A percentile compares a stretch with the other conserved stretches of the same genome.
These are phyloP conservation scores for Nyctibius bracteatus DNA, from an alignment of 2,113 vertebrate genomes.

Conservation along the genomic window DNA sequence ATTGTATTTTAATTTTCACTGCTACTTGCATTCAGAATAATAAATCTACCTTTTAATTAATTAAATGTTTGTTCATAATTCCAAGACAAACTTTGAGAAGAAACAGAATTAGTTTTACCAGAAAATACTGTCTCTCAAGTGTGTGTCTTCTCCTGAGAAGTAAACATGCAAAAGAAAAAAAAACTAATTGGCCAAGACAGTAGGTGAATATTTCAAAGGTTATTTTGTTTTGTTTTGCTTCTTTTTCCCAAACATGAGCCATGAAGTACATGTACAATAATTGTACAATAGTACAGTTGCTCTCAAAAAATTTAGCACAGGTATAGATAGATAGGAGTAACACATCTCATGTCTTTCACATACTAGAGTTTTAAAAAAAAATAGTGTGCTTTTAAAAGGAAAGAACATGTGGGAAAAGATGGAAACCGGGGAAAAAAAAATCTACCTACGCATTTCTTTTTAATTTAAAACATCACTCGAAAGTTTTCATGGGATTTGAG, in stretches of 20 bases:
- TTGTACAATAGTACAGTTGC: neutral
- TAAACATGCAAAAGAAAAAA: neutral
- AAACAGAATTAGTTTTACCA: neutral
- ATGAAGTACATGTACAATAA: neutral
- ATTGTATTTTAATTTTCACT: neutral
- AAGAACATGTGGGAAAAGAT: neutral
- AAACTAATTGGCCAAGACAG: neutral
- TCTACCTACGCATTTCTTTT: neutral
- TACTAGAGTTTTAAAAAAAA: neutral
- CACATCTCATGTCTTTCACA: neutral
- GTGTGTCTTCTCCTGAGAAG: neutral
- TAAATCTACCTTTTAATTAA: neutral
- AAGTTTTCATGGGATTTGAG: neutral
- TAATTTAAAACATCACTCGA: neutral
- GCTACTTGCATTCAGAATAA: neutral
- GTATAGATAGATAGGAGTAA: neutral
- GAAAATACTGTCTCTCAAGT: neutral
- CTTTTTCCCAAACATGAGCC: neutral
- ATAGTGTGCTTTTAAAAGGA: neutral
- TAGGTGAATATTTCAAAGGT: neutral
- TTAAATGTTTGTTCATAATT: neutral
- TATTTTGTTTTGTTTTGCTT: neutral
- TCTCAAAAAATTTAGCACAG: neutral
- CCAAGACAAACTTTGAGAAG: neutral
- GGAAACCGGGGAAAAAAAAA: neutral